Base-by-base conservation (phyloP, 2,888 invertebrate species). In the Drosophila barbarae region DNA sequence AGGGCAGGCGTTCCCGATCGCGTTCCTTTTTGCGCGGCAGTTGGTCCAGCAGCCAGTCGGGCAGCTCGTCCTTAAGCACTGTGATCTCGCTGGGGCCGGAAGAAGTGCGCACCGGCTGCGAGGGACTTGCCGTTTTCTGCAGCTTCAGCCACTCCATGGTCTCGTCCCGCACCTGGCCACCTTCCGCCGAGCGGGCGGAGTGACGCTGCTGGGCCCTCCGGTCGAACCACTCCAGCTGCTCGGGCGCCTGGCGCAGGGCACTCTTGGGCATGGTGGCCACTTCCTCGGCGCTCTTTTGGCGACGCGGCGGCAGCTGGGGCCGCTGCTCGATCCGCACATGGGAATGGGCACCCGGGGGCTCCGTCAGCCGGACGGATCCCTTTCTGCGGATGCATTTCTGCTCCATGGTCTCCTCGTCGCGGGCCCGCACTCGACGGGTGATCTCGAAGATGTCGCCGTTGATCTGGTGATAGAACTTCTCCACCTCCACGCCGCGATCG, bases 361-460 rank as follows among this genome's bases (percentile, higher is more conserved):
- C 85, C 4, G 79, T 77, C 4, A 87, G 72, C 3, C 87, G 79
- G 51, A 86, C 84, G 0, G 89, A 87, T 7, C 87, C 86, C 68
- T 86, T 87, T 15, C 88, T 80, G 55, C 88, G 86, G 15, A 88
- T 87, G 34, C 88, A 77, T 50, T 88, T 88, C 55, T 89, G 89
- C 68, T 89, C 89, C 63, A 89, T 88, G 7, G 88, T 89, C 30
- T 89, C 89, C 63, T 89, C 89, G 50, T 89, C 88, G 12, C 87
- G 83, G 1, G 89, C 88, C 12, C 88, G 74, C 21, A 89, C 89
- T 0, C 89, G 73, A 1, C 90, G 75, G 8, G 88, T 90, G 39
- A 89, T 89, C 72, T 90, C 90, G 61, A 89, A 89, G 39, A 89
- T 88, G 44, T 90, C 89, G 3, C 90, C 90, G 44, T 90, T 89